Evolutionary conservation across 2,113 vertebrate genomes (phyloP).

Genomic region (Rhegmatorhina hoffmannsi): DNA sequence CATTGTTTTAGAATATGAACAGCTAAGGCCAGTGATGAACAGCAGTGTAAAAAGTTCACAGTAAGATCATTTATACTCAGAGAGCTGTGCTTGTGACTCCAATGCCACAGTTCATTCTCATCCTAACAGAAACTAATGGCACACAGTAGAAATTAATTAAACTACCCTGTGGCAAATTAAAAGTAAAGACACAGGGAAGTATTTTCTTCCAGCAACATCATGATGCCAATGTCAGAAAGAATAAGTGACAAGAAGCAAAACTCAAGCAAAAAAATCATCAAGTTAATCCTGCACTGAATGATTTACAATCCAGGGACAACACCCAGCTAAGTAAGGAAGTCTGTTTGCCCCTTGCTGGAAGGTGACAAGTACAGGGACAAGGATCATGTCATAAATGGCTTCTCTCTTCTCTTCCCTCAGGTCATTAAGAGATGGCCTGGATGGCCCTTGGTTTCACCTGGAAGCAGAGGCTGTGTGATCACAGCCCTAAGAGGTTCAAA

Average conservation of each 20-base stretch:
- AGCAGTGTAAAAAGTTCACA: background rate
- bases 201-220: background rate
- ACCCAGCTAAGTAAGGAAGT: background rate
- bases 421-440: background rate
- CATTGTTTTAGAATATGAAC: background rate
- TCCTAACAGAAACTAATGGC: background rate
- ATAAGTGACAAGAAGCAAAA: background rate
- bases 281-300: background rate
- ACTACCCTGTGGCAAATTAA: background rate
- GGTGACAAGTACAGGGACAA: background rate
- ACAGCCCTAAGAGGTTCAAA: background rate
- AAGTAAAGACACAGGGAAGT: background rate
- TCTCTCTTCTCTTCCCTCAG: background rate
- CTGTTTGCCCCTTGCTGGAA: background rate
- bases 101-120: background rate
- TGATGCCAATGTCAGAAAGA: background rate
- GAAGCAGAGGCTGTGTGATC: background rate
- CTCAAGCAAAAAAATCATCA: background rate
- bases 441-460: background rate
- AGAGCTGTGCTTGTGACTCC: background rate
- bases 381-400: fast-evolving
- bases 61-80: background rate
- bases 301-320: background rate
- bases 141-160: background rate
- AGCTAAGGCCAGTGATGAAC: background rate